Conservation (phyloP, 1,140 invertebrate species). For the Brachionus rubens region DNA sequence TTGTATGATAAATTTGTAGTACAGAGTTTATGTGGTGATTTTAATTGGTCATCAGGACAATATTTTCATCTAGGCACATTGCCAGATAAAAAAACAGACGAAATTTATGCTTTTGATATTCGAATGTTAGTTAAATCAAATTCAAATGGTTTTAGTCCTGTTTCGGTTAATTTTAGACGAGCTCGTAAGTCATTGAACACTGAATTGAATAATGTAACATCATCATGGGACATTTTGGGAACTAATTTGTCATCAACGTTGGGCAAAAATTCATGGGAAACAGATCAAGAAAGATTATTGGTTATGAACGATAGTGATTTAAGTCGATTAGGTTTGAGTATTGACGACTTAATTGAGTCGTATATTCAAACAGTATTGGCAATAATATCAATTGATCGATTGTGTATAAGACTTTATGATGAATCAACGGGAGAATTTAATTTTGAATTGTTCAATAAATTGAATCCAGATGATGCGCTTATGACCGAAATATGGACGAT, state of each 20-base stretch:
- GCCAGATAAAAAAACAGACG: neutral
- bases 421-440: neutral
- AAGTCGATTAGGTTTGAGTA: neutral
- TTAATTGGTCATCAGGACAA: slow-evolving; percentile 20
- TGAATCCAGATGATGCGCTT: slow-evolving; percentile 10
- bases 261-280: neutral
- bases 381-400: slow-evolving; percentile 7
- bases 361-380: slow-evolving; percentile 12
- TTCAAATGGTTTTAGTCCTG: slow-evolving; percentile 20
- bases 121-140: neutral
- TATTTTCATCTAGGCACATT: slow-evolving; percentile 26
- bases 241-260: slow-evolving; percentile 2
- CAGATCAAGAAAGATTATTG: slow-evolving; percentile 1
- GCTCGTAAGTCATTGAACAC: neutral
- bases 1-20: slow-evolving; percentile 36
- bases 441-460: slow-evolving; percentile 35
- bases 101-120: slow-evolving; percentile 20
- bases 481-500: slow-evolving; percentile 10
- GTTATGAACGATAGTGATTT: slow-evolving; percentile 25
- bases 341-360: slow-evolving; percentile 12
- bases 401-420: slow-evolving; percentile 9
- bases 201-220: neutral
- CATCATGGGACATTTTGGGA: slow-evolving; percentile 18
- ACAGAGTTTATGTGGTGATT: slow-evolving; percentile 10
- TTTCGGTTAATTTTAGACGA: slow-evolving; percentile 8